Base-by-base conservation (phyloP, 2,888 invertebrate species). In the Perdita meconis region DNA sequence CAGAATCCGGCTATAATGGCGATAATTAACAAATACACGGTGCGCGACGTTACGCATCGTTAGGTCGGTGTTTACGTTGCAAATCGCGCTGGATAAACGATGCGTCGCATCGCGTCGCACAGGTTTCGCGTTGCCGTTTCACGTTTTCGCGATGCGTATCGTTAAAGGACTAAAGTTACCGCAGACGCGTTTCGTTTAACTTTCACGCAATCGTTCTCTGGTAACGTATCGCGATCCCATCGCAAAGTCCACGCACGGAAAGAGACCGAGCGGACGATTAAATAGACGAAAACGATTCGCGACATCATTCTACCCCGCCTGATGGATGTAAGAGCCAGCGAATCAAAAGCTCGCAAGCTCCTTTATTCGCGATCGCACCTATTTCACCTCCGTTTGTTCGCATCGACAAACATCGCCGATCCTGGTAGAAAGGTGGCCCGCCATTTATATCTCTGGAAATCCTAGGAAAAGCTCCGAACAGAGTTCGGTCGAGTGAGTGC, bases 401-500 rank as follows among this genome's bases (percentile, higher is more conserved):
- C 50, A 40, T 40, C 53, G 36, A n/a, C 59, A 74, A 74, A 71
- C 61, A 55, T 59, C 71, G 19, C 36, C 19, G 57, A 30, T 19
- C 10, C 71, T 6, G 22, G 6, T 8, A 0, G 55, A 36, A 10
- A 26, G n/a, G 22, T 10, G 44, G 30, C 1, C n/a, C 24, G n/a
- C 16, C 81, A 79, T 82, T 82, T 73, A 76, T 74, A 76, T 50
- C 76, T 44, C 16, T 30, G 64, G 69, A 78, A 76, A 80, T 73
- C 70, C 73, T 47, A 50, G 57, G 69, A 66, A 81, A 83, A 78
- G 57, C 73, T 63, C 59, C 50, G 66, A 26, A 38, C 53, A 42
- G 65, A 53, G 44, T 42, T 47, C 56, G 50, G 8, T 22, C 34
- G 63, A 22, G 24, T 51, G 44, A n/a, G 56, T 40, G 47, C 30